A percentile compares a stretch with the other conserved stretches of the same genome.
Evolutionary conservation across 2,888 invertebrate genomes (phyloP).

Genomic region (Dinocampus coccinellae): DNA sequence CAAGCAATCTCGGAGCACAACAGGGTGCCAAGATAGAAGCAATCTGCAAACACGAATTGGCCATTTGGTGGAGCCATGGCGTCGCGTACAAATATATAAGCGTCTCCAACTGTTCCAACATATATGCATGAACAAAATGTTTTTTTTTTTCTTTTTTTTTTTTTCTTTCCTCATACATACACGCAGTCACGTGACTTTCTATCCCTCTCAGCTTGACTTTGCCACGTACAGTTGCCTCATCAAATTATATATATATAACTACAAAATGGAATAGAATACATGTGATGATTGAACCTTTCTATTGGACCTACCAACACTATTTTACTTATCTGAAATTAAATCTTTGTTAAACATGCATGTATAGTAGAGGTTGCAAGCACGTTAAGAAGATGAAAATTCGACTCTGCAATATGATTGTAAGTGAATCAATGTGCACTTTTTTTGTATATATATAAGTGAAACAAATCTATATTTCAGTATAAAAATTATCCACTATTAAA

Average conservation of each 20-base stretch:
- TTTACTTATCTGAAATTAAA: slow-evolving; percentile 53
- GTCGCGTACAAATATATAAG: slow-evolving; percentile 43
- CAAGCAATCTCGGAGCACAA: slow-evolving; percentile 59
- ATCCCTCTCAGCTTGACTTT: slow-evolving; percentile 46
- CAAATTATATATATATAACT: slow-evolving; percentile 10
- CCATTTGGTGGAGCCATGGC: slow-evolving; percentile 65
- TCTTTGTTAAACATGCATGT: slow-evolving; percentile 46
- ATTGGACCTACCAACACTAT: slow-evolving; percentile 33
- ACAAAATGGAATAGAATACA: slow-evolving; percentile 15
- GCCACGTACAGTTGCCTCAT: slow-evolving; percentile 3
- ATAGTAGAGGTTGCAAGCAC: no score
- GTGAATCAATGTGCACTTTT: no score
- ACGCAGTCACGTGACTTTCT: slow-evolving; percentile 45
- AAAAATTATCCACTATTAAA: no score
- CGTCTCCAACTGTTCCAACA: slow-evolving; percentile 43
- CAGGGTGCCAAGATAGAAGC: slow-evolving; percentile 66
- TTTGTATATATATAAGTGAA: no score
- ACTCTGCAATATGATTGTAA: no score
- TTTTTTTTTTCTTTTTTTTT: neutral
- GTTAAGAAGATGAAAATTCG: no score
- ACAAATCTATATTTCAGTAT: no score
- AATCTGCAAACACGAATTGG: slow-evolving; percentile 69
- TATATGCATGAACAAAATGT: neutral
- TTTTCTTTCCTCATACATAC: neutral
- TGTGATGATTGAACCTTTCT: slow-evolving; percentile 38